phyloP scores from a whole-genome alignment of 2,113 vertebrate species.

The Istiophorus platypterus region DNA sequence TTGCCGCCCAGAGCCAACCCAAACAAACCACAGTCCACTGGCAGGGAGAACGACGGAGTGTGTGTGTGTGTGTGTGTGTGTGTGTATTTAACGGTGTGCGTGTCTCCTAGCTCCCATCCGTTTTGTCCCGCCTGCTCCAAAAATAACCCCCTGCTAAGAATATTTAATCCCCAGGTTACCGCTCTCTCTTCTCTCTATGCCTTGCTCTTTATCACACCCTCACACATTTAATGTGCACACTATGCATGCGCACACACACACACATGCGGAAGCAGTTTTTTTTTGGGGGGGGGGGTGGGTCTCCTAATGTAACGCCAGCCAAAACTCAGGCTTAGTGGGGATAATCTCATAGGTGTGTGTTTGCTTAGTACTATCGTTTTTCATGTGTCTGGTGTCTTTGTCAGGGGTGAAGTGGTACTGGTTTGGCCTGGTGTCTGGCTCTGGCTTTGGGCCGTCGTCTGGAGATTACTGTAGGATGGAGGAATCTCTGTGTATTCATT shows the following conservation, averaged over 20 bases:
- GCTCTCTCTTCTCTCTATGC: conserved; percentile 37
- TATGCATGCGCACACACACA: conserved; percentile 1
- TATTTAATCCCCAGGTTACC: conserved; percentile 76
- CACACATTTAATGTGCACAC: conserved; percentile 43
- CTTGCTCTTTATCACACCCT: conserved; percentile 49
- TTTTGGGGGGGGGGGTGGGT: conserved; percentile 12
- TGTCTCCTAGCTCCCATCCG: conserved; percentile 58
- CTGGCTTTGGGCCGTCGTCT: not conserved
- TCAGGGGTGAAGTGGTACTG: conserved; percentile 19
- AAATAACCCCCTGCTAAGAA: conserved; percentile 82
- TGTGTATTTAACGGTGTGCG: conserved; percentile 41
- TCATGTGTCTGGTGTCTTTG: conserved; percentile 20
- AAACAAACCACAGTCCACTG: conserved; percentile 81
- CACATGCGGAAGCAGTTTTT: not conserved
- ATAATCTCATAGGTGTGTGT: conserved; percentile 61
- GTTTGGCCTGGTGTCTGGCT: conserved; percentile 19
- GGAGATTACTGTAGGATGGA: not conserved
- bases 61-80: conserved; percentile 33
- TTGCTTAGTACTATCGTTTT: conserved; percentile 29
- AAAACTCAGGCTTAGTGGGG: conserved; percentile 55
- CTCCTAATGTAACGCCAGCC: conserved; percentile 42
- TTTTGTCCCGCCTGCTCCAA: conserved; percentile 71
- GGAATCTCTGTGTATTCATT: not conserved
- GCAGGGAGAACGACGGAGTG: conserved; percentile 52
- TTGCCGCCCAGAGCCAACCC: conserved; percentile 69